phyloP scores from a whole-genome alignment of 2,888 invertebrate species.

The Eristalinus sepulchralis region DNA sequence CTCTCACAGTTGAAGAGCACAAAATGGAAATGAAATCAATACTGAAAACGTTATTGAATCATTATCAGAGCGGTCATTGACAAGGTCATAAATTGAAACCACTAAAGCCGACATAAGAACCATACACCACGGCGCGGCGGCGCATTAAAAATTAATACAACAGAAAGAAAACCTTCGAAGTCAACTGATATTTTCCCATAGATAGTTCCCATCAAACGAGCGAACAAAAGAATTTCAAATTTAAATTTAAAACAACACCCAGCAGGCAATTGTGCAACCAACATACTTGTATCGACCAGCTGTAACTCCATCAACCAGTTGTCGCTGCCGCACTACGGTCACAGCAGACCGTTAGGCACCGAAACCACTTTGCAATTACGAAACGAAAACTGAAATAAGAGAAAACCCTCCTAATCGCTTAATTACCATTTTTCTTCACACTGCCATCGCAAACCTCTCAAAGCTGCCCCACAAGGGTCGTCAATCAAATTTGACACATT shows the following conservation, averaged over 20 bases:
- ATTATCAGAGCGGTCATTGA: not conserved
- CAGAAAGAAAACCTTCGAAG: not conserved
- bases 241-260: conserved; percentile 44
- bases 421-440: conserved; percentile 61
- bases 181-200: conserved; percentile 21
- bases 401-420: conserved; percentile 60
- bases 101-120: not conserved
- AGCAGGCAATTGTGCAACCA: conserved; percentile 44
- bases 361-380: conserved; percentile 24
- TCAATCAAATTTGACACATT: conserved; percentile 63
- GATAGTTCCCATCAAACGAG: conserved; percentile 29
- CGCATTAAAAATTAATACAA: not conserved
- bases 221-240: conserved; percentile 64
- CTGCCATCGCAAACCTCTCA: conserved; percentile 53
- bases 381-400: conserved; percentile 31
- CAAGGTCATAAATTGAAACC: not conserved
- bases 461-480: conserved; percentile 36
- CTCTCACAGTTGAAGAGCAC: not conserved
- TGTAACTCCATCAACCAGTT: conserved; percentile 57
- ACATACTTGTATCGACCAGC: conserved; percentile 41
- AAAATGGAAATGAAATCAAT: conserved; percentile 22
- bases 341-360: conserved; percentile 46
- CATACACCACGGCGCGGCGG: not conserved
- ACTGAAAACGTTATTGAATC: not conserved
- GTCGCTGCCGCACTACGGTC: not conserved